Evolutionary conservation across 2,888 invertebrate species (phyloP).

Genomic region (Drosophila cognata): DNA sequence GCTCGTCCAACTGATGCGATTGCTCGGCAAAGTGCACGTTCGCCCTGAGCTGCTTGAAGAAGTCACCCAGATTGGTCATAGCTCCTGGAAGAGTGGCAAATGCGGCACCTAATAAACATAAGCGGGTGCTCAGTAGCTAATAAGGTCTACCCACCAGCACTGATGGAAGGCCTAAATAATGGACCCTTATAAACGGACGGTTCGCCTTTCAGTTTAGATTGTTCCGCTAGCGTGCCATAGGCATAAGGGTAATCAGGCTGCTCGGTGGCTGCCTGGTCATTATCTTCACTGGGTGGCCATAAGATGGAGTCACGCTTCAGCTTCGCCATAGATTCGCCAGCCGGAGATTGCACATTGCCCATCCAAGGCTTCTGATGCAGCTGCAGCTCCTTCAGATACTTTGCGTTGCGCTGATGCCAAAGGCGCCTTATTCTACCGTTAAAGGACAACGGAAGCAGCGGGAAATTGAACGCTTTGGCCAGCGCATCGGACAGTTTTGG

Average conservation of each 20-base stretch:
- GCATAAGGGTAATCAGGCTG: constrained; percentile 4
- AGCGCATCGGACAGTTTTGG: constrained; percentile 37
- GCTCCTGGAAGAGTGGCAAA: constrained; percentile 75
- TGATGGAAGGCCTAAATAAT: constrained; percentile 81
- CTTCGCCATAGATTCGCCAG: constrained; percentile 12
- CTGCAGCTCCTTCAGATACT: constrained; percentile 46
- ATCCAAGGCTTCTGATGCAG: constrained; percentile 48
- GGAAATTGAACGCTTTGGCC: constrained; percentile 47
- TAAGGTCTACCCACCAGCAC: constrained; percentile 81
- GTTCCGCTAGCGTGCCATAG: constrained; percentile 11
- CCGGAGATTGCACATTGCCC: constrained; percentile 68
- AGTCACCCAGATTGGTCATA: constrained; percentile 83
- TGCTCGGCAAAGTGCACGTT: constrained; percentile 83
- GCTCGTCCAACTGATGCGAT: constrained; percentile 68
- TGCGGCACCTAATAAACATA: constrained; percentile 34
- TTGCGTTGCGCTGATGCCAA: constrained; percentile 32
- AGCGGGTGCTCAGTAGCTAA: too few relatives aligned
- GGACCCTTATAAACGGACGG: constrained; percentile 28
- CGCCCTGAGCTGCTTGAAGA: constrained; percentile 82
- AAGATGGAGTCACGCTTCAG: constrained; percentile 37
- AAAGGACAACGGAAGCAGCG: constrained; percentile 45
- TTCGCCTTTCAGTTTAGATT: constrained; percentile 65
- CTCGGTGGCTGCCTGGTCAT: not conserved
- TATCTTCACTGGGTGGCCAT: constrained; percentile 25
- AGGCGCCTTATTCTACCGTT: constrained; percentile 29